Evolutionary conservation across 2,888 invertebrate genomes (phyloP).

Genomic region (Pheosia gnoma): DNA sequence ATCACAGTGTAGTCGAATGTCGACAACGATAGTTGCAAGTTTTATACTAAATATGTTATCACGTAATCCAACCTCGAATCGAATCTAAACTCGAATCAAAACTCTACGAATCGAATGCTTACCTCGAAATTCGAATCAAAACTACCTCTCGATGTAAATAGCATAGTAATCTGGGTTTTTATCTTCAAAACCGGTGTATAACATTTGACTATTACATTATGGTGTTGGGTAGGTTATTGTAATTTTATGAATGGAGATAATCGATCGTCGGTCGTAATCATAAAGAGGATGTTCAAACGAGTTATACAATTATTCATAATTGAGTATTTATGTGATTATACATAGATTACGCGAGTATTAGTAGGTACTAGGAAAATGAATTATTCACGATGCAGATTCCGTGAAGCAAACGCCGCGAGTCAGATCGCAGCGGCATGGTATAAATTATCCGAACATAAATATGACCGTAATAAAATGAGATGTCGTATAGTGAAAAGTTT

Average conservation of each 20-base stretch:
- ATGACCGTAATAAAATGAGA: conserved; percentile 71
- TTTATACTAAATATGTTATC: conserved; percentile 56
- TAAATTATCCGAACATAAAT: conserved; percentile 70
- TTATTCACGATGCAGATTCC: conserved; percentile 48
- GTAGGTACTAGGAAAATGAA: conserved; percentile 21
- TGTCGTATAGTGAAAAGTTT: conserved; percentile 78
- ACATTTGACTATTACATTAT: neutral
- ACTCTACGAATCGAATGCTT: too few relatives aligned
- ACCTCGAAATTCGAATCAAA: conserved; percentile 32
- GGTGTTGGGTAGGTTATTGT: neutral
- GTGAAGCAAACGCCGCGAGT: conserved; percentile 36
- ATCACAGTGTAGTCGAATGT: conserved; percentile 54
- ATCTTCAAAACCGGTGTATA: conserved; percentile 23
- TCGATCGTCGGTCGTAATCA: neutral
- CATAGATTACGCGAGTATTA: conserved; percentile 13
- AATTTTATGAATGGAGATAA: neutral
- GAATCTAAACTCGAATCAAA: too few relatives aligned
- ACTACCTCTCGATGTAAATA: conserved; percentile 41
- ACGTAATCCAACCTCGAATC: conserved; percentile 26
- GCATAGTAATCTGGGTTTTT: conserved; percentile 35
- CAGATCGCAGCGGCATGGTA: conserved; percentile 35
- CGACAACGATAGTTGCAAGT: conserved; percentile 54
- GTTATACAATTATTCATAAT: conserved; percentile 8
- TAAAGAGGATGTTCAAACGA: neutral
- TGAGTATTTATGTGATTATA: conserved; percentile 10